These are phyloP conservation scores for Cosmopolites sordidus DNA, from an alignment of 2,888 invertebrate species.

Conservation along the genomic window DNA sequence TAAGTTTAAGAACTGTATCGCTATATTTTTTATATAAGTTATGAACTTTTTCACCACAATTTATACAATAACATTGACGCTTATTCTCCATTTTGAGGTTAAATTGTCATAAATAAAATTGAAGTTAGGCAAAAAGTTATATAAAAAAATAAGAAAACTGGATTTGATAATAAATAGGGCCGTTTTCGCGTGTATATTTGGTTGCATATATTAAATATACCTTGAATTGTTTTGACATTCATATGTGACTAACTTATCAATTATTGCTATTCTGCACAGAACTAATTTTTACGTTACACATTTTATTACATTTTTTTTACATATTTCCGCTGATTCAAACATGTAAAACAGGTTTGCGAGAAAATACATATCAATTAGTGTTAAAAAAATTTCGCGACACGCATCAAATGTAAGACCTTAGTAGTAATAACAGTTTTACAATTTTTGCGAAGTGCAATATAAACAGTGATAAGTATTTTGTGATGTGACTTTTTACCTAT, in stretches of 20 bases:
- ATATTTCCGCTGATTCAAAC: too few relatives aligned
- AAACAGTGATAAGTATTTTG: conserved; percentile 8
- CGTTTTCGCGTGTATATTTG: too few relatives aligned
- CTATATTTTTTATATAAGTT: conserved; percentile 68
- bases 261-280: neutral
- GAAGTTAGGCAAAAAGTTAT: too few relatives aligned
- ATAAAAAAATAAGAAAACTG: too few relatives aligned
- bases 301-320: neutral
- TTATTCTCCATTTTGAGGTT: neutral
- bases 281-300: neutral
- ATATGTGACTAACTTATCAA: neutral
- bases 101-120: too few relatives aligned
- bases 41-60: conserved; percentile 61
- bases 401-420: conserved; percentile 5
- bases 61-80: conserved; percentile 54
- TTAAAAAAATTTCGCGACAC: conserved; percentile 2
- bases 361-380: too few relatives aligned
- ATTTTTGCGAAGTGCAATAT: conserved; percentile 12
- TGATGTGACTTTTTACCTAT: conserved; percentile 2
- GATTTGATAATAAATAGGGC: too few relatives aligned
- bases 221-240: neutral
- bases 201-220: neutral
- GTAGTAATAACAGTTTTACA: conserved; percentile 7
- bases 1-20: conserved; percentile 66
- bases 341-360: too few relatives aligned